Percentiles rank a stretch among this genome's conserved stretches.
Conservation (phyloP, 2,888 invertebrate species). For the Unio pictorum region DNA sequence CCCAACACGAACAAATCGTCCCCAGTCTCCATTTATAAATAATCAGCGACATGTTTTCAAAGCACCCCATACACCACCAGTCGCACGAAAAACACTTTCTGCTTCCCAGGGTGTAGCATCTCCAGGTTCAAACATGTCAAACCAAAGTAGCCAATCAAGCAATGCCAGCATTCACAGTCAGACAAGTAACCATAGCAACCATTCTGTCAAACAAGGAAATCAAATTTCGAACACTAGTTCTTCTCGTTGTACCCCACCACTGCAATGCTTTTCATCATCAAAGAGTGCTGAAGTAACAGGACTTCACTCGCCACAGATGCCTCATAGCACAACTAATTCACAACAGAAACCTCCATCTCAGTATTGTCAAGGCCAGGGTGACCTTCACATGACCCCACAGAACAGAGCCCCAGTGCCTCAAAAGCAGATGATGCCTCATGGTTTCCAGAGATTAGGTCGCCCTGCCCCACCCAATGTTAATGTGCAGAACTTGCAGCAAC, state of each 20-base stretch:
- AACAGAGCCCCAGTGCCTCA: too few species aligned
- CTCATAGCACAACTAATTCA: slow-evolving; percentile 39
- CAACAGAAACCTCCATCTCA: slow-evolving; percentile 36
- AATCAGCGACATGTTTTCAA: slow-evolving; percentile 48
- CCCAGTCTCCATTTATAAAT: slow-evolving; percentile 28
- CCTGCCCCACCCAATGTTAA: slow-evolving; percentile 64
- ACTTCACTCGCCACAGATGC: slow-evolving; percentile 30
- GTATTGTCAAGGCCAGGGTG: slow-evolving; percentile 34
- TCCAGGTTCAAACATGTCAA: slow-evolving; percentile 44
- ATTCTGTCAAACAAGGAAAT: slow-evolving; percentile 39
- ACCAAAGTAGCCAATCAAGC: slow-evolving; percentile 33
- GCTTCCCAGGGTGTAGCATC: slow-evolving; percentile 52
- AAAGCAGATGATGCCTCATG: slow-evolving; percentile 14
- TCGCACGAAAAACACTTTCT: slow-evolving; percentile 49
- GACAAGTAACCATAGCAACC: slow-evolving; percentile 34
- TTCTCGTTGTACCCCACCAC: slow-evolving; percentile 7
- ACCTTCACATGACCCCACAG: slow-evolving; percentile 5
- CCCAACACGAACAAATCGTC: slow-evolving; percentile 32
- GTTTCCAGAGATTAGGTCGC: slow-evolving; percentile 41
- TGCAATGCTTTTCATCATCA: slow-evolving; percentile 32
- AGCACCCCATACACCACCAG: slow-evolving; percentile 59
- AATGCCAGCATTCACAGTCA: slow-evolving; percentile 18
- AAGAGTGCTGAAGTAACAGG: slow-evolving; percentile 18
- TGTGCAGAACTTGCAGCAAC: slow-evolving; percentile 60
- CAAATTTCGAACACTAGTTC: slow-evolving; percentile 15